Evolutionary conservation across 2,888 invertebrate species (phyloP).

Genomic region (Erebia aethiops): DNA sequence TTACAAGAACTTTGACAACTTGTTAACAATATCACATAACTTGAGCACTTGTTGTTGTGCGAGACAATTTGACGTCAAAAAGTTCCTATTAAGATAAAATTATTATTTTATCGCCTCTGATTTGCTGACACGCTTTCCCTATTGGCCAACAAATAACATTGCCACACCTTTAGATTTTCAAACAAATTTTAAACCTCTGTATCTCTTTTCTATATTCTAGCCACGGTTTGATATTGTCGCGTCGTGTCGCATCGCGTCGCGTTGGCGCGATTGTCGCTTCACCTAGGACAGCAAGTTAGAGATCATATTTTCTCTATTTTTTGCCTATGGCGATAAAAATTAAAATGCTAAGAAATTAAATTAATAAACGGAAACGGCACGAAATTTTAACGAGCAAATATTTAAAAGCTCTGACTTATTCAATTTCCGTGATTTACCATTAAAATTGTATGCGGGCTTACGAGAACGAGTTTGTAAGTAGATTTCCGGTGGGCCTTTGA

Average conservation of each 20-base stretch:
- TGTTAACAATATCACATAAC: conserved; percentile 12
- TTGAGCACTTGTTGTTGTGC: conserved; percentile 7
- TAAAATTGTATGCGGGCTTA: conserved; percentile 27
- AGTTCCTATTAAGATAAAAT: background rate
- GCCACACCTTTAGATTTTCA: too few relatives aligned
- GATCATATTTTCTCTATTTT: too few relatives aligned
- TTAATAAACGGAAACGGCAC: background rate
- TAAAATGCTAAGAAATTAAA: background rate
- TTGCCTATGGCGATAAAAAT: background rate
- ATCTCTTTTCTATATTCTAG: too few relatives aligned
- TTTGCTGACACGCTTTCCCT: too few relatives aligned
- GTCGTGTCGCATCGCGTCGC: too few relatives aligned
- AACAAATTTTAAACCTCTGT: too few relatives aligned
- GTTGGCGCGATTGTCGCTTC: too few relatives aligned
- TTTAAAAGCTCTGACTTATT: conserved; percentile 14
- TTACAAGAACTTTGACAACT: conserved; percentile 11
- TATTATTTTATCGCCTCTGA: too few relatives aligned
- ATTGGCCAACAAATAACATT: too few relatives aligned
- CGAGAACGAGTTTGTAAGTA: conserved; percentile 33
- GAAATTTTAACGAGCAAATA: conserved; percentile 7
- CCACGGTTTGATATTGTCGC: too few relatives aligned
- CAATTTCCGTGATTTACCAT: conserved; percentile 24
- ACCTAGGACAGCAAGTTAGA: too few relatives aligned
- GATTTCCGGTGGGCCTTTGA: conserved; percentile 23
- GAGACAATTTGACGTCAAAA: background rate